Evolutionary conservation across 2,888 invertebrate species (phyloP), one percentile per base, ranked within the genome.

Genomic region (Operophtera brumata): DNA sequence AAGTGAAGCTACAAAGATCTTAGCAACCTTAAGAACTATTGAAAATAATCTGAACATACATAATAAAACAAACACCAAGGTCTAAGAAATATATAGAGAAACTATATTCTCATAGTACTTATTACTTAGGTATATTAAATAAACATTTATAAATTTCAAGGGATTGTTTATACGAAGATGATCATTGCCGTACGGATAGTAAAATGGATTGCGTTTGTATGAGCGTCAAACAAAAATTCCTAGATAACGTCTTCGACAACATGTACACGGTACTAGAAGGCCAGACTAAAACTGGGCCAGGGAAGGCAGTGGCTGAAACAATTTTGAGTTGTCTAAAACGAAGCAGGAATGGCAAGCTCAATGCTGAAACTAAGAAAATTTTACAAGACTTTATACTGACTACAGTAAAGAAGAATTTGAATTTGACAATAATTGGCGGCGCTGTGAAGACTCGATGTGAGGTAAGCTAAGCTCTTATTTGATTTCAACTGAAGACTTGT

Each of bases 391-490:
- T 87, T 54, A 73, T 90, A 46, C 62, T 89, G 54, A 72, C 65
- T 9, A 76, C 76, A 0, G 75, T 88, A 0, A 87, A 80, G 59
- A 82, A 80, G 62, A 83, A 89, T 71, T 78, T 89, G 61, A 84
- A 84, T 66, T 70, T 85, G 55, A 86, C 87, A 0, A 84, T 90
- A 14, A 71, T 89, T 35, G 89, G 88, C 39, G 90, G 89, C 30
- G 89, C 90, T 46, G 82, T 86, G 1, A 90, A 89, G 61, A 90
- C 90, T 1, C 77, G 89, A 57, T 90, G 90, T 61, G 89, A 90
- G 78, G 89, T 57, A 35, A 54, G 30, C 14, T 50, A 10, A 5
- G 34, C 11, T 34, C 11, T 34, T 11, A 6, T n/a, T 11, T 34
- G 11, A 10, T 11, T 34, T 11, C 30, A 20, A 20, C 20, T 20